Conservation (phyloP, 2,888 invertebrate genomes). For the Branchellion lobata region DNA sequence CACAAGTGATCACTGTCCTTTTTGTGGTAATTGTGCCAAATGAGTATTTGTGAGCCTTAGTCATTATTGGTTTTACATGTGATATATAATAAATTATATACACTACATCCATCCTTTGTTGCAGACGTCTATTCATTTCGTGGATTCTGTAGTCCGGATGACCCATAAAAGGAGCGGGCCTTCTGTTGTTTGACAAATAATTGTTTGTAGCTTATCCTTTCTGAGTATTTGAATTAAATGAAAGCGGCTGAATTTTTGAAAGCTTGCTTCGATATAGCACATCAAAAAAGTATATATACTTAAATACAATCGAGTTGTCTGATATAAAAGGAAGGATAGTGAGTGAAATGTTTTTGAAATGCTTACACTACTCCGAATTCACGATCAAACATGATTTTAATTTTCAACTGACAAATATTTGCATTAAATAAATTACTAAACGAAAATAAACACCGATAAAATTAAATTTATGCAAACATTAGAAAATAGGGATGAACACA, state of each 20-base stretch:
- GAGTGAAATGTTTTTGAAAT: too few relatives aligned
- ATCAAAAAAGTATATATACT: too few relatives aligned
- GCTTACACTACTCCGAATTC: constrained; percentile 44
- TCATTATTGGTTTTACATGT: too few relatives aligned
- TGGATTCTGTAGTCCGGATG: constrained; percentile 87
- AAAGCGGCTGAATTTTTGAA: constrained; percentile 2
- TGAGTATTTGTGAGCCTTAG: not conserved
- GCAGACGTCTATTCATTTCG: constrained; percentile 96
- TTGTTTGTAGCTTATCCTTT: too few relatives aligned
- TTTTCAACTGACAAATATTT: not conserved
- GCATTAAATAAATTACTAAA: not conserved
- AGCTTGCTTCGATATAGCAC: not conserved
- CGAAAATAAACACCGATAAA: not conserved
- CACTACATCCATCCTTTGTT: constrained; percentile 86
- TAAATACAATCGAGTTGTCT: too few relatives aligned
- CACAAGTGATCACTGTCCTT: constrained; percentile 97
- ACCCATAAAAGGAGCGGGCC: constrained; percentile 59
- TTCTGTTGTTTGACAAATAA: too few relatives aligned
- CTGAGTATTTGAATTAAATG: too few relatives aligned
- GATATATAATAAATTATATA: too few relatives aligned
- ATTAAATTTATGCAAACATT: constrained; percentile 15
- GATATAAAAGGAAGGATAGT: too few relatives aligned
- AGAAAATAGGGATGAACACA: not conserved
- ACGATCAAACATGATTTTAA: constrained; percentile 41
- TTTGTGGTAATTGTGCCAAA: too few relatives aligned